These are phyloP conservation scores for Ancistrus triradiatus DNA, from an alignment of 2,113 vertebrate genomes.

Conservation along the genomic window DNA sequence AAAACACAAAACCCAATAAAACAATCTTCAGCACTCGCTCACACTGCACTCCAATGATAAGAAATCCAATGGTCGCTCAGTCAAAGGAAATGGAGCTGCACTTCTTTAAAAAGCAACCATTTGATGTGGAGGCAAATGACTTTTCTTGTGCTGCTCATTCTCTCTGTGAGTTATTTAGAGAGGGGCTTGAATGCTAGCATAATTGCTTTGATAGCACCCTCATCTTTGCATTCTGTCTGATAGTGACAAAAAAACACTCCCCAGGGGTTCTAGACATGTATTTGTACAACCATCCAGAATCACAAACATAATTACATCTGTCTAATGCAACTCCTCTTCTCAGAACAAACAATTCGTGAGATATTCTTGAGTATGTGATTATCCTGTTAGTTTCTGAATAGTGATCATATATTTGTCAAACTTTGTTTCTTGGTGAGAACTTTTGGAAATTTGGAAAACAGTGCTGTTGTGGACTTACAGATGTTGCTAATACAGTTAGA, in stretches of 20 bases:
- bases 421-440: not conserved
- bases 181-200: slow-evolving; percentile 23
- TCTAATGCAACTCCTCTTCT: slow-evolving; percentile 25
- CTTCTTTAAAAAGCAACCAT: not conserved
- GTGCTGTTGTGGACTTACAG: not conserved
- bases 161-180: slow-evolving; percentile 17
- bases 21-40: not conserved
- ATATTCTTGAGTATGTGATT: slow-evolving; percentile 29
- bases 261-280: slow-evolving; percentile 24
- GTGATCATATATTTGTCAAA: slow-evolving; percentile 5
- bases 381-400: slow-evolving; percentile 24
- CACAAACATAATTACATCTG: slow-evolving; percentile 41
- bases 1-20: not conserved
- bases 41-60: not conserved
- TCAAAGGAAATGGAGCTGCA: not conserved
- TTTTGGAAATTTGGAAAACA: not conserved
- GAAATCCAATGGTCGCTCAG: slow-evolving; percentile 10
- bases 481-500: no score
- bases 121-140: slow-evolving; percentile 3
- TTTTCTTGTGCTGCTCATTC: not conserved
- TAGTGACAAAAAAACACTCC: slow-evolving; percentile 10
- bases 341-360: slow-evolving; percentile 25
- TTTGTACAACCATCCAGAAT: slow-evolving; percentile 24
- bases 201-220: slow-evolving; percentile 42
- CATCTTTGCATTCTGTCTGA: slow-evolving; percentile 16